Evolutionary conservation across 2,888 invertebrate genomes (phyloP).

Genomic region (Eristalis tenax): DNA sequence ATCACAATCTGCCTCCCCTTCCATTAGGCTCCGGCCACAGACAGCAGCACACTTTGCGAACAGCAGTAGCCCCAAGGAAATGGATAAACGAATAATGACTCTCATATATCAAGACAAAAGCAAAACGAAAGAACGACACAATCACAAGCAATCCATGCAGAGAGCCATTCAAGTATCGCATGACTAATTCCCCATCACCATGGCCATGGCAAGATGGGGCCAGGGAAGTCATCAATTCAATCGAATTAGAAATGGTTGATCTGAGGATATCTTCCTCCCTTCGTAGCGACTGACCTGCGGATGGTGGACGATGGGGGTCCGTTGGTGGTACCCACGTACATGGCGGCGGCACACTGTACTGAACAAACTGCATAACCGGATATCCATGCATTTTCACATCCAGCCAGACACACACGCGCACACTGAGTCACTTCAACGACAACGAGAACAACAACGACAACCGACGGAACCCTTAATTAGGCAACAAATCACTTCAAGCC

Average conservation of each 20-base stretch:
- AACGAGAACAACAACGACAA: not conserved
- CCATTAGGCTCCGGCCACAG: not conserved
- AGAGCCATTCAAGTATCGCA: conserved; percentile 58
- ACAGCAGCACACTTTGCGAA: conserved; percentile 40
- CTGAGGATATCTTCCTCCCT: not conserved
- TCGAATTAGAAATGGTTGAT: conserved; percentile 22
- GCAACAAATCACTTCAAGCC: conserved; percentile 41
- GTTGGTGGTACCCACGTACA: conserved; percentile 81
- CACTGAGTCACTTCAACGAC: conserved; percentile 38
- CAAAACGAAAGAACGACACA: conserved; percentile 11
- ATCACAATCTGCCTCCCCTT: not conserved
- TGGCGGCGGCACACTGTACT: conserved; percentile 83
- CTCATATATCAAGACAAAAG: conserved; percentile 56
- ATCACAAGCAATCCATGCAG: conserved; percentile 22
- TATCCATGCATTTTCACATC: conserved; percentile 83
- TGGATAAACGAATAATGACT: conserved; percentile 50
- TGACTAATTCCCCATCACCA: conserved; percentile 55
- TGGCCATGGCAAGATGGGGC: not conserved
- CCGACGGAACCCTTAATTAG: conserved; percentile 30
- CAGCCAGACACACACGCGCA: not conserved
- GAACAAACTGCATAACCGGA: conserved; percentile 86
- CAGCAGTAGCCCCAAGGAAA: conserved; percentile 49
- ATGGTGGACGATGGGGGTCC: conserved; percentile 77
- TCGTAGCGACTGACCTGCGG: conserved; percentile 73
- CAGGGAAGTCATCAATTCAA: conserved; percentile 31